These are phyloP conservation scores for Microcebus griseorufus DNA, from an alignment of 2,113 vertebrate species.

Conservation along the genomic window DNA sequence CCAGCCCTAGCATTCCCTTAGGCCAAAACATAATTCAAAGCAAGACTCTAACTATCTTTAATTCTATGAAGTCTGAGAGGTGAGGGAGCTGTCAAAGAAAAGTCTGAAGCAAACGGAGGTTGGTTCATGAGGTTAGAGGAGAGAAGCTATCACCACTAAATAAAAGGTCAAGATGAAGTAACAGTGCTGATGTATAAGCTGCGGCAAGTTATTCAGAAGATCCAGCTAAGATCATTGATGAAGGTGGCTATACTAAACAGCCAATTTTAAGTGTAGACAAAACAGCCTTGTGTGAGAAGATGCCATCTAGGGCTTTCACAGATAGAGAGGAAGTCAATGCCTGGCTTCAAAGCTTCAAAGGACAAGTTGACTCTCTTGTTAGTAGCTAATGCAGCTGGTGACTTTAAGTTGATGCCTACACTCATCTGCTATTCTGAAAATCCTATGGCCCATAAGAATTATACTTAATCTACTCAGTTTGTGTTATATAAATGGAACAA, in stretches of 20 bases:
- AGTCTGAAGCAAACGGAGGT: background rate
- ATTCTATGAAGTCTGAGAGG: background rate
- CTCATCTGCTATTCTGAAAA: background rate
- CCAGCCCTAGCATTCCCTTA: background rate
- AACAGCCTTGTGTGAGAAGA: background rate
- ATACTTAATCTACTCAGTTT: background rate
- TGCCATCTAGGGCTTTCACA: background rate
- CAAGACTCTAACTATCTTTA: background rate
- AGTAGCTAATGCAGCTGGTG: background rate
- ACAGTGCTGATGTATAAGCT: background rate
- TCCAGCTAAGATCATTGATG: background rate
- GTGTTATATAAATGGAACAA: background rate
- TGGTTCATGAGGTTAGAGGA: background rate
- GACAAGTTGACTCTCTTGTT: background rate
- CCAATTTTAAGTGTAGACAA: background rate
- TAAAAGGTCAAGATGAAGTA: background rate
- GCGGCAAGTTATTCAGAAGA: background rate
- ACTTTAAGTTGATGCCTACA: background rate
- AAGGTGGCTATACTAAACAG: background rate
- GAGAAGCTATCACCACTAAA: background rate
- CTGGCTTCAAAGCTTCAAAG: background rate
- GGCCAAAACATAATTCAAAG: background rate
- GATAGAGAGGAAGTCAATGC: background rate
- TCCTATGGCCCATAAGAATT: background rate
- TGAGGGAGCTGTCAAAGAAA: background rate